Conservation (phyloP, 2,113 vertebrate species). For the Oophaga pumilio region DNA sequence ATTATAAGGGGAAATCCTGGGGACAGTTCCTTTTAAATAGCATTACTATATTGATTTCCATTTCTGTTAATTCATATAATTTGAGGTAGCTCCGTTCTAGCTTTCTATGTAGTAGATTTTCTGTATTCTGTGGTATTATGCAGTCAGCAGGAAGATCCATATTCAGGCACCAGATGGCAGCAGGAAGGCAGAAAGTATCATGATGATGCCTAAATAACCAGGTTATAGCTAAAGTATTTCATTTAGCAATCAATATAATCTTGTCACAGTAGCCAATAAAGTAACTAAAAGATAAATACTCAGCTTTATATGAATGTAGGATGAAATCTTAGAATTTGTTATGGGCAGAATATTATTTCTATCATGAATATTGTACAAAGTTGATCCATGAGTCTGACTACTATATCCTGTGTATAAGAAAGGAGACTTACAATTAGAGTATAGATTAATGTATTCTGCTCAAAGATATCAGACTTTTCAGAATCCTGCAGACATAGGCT, state of each 20-base stretch:
- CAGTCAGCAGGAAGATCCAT: neutral
- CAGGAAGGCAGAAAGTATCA: constrained; percentile 26
- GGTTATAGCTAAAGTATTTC: constrained; percentile 9
- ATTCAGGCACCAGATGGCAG: constrained; percentile 41
- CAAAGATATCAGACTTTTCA: neutral
- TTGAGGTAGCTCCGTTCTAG: neutral
- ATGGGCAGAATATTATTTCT: neutral
- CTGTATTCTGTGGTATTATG: neutral
- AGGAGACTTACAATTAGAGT: neutral
- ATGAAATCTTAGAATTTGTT: neutral
- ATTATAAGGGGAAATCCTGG: too few species aligned
- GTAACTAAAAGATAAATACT: neutral
- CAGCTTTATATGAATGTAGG: neutral
- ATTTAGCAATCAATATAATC: constrained; percentile 18
- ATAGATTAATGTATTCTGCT: neutral
- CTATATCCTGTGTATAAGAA: neutral
- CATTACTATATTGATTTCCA: neutral
- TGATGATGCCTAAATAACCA: constrained; percentile 4
- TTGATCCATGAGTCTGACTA: neutral
- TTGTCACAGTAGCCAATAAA: constrained; percentile 17
- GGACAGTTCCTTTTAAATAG: too few species aligned
- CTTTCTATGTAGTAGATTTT: neutral
- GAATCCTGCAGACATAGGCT: neutral
- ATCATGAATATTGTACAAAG: neutral
- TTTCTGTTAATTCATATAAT: neutral